Conservation (phyloP, 2,113 vertebrate species). For the Phylloscopus trochiloides region DNA sequence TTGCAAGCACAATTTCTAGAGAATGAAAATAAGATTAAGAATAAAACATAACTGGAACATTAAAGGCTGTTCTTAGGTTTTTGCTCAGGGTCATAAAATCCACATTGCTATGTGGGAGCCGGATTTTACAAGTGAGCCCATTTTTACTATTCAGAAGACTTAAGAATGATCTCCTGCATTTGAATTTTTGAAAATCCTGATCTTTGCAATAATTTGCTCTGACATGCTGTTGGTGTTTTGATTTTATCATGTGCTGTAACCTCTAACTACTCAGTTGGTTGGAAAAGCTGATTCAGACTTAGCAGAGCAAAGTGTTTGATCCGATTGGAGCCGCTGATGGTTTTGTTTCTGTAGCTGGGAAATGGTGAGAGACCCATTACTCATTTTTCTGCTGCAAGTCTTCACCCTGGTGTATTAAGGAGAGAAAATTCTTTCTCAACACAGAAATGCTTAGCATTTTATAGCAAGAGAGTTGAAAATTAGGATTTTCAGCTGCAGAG, state of each 20-base stretch:
- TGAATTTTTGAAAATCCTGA: neutral
- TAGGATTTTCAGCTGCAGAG: neutral
- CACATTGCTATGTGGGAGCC: neutral
- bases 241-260: neutral
- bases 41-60: neutral
- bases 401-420: neutral
- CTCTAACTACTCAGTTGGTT: neutral
- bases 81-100: neutral
- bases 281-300: conserved; percentile 23
- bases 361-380: neutral
- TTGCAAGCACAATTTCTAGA: neutral
- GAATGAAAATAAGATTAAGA: neutral
- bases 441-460: neutral
- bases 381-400: neutral
- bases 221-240: neutral
- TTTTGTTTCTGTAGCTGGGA: neutral
- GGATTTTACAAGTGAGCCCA: neutral
- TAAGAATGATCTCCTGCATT: neutral
- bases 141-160: neutral
- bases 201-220: neutral
- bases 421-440: neutral
- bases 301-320: neutral
- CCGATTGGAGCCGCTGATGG: neutral
- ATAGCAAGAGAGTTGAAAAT: neutral
- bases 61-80: neutral